Conservation (phyloP, 2,797 vertebrate genomes). For the Chaetodon trifasciatus region DNA sequence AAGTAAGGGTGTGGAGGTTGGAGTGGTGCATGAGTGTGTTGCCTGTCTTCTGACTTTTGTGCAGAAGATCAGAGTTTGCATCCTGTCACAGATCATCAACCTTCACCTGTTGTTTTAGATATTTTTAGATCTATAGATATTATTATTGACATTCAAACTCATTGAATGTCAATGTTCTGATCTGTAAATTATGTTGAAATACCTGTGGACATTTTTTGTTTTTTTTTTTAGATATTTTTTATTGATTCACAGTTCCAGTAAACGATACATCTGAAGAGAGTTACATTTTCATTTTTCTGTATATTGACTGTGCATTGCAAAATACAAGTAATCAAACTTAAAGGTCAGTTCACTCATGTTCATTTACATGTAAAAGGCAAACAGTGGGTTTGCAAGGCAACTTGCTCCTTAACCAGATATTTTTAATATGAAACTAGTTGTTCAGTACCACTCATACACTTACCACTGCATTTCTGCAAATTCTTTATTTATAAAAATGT, state of each 20-base stretch:
- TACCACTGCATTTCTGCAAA: too few relatives aligned
- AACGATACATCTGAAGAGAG: too few relatives aligned
- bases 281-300: too few relatives aligned
- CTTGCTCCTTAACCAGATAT: background rate
- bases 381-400: background rate
- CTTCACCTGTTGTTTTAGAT: background rate
- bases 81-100: background rate
- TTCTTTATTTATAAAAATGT: too few relatives aligned
- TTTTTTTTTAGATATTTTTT: too few relatives aligned
- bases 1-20: background rate
- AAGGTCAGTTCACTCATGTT: constrained; percentile 2
- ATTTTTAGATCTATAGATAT: too few relatives aligned
- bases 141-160: background rate
- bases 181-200: background rate
- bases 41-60: background rate
- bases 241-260: too few relatives aligned
- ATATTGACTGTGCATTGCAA: background rate
- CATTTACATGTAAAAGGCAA: background rate
- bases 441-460: background rate
- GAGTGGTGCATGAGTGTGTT: background rate
- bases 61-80: background rate
- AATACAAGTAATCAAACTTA: background rate
- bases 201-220: background rate
- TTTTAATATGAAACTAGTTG: background rate
- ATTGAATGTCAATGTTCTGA: background rate